Conservation (phyloP, 2,888 invertebrate genomes). For the Aplocera efformata region DNA sequence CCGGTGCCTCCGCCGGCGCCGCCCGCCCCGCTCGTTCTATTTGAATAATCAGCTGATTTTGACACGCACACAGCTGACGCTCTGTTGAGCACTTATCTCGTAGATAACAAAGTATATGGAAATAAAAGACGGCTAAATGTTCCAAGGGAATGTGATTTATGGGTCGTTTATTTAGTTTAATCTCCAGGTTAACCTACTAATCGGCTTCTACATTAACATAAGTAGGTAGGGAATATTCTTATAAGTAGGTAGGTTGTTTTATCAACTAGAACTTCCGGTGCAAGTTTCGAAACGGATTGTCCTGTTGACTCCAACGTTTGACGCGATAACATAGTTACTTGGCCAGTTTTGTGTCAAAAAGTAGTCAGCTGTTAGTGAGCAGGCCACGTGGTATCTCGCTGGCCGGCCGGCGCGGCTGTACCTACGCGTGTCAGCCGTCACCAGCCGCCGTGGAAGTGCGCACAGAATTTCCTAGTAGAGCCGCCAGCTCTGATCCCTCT, state of each 20-base stretch:
- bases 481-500: background rate
- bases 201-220: too few species aligned
- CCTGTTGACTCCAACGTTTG: conserved; percentile 7
- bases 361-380: conserved; percentile 51
- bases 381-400: conserved; percentile 37
- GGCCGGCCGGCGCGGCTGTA: conserved; percentile 31
- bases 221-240: too few species aligned
- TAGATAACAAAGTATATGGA: conserved; percentile 37
- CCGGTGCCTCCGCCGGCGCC: conserved; percentile 46
- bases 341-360: conserved; percentile 12
- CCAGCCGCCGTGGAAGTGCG: background rate
- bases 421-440: conserved; percentile 38
- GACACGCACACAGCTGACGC: conserved; percentile 79
- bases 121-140: conserved; percentile 22
- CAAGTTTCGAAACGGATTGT: conserved; percentile 14
- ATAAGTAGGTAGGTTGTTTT: too few species aligned
- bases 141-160: background rate
- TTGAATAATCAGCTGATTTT: conserved; percentile 82
- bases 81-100: conserved; percentile 63
- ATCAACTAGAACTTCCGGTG: conserved; percentile 4
- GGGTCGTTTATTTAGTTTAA: too few species aligned
- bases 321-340: conserved; percentile 9
- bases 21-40: conserved; percentile 63
- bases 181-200: conserved; percentile 1
- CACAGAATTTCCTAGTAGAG: background rate